A percentile compares a stretch with the other conserved stretches of the same genome.
These are phyloP conservation scores for Galeruca laticollis DNA, from an alignment of 2,888 invertebrate genomes.

Conservation along the genomic window DNA sequence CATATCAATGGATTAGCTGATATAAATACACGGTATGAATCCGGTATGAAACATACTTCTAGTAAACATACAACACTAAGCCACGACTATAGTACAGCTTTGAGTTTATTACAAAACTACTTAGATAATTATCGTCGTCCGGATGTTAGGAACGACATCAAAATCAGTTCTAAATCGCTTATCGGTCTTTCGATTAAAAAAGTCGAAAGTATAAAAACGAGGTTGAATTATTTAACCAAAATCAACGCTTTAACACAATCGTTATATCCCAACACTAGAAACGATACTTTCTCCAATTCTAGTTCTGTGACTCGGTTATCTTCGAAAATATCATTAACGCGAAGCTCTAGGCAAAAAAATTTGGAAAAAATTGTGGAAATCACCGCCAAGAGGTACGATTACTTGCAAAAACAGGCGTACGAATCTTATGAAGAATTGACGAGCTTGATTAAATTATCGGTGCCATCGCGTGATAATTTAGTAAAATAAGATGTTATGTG, in stretches of 20 bases:
- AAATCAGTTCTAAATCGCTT: conserved; percentile 48
- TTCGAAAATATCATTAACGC: conserved; percentile 28
- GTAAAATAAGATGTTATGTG: too few species aligned
- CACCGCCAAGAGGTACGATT: conserved; percentile 55
- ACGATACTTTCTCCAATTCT: not conserved
- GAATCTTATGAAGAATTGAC: conserved; percentile 58
- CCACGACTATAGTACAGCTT: not conserved
- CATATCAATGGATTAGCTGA: conserved; percentile 59
- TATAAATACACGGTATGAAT: conserved; percentile 60
- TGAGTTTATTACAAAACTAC: conserved; percentile 1
- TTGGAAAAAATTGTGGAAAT: conserved; percentile 55
- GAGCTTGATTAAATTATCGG: conserved; percentile 53
- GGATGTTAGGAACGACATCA: not conserved
- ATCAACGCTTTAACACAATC: conserved; percentile 39
- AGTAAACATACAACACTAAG: conserved; percentile 7
- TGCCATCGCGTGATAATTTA: conserved; percentile 31
- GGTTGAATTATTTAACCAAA: conserved; percentile 52
- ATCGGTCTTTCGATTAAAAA: conserved; percentile 55
- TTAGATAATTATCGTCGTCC: conserved; percentile 4
- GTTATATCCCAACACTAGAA: not conserved
- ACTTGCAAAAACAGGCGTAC: conserved; percentile 56
- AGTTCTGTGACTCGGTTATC: conserved; percentile 11
- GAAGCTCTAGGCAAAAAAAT: conserved; percentile 25
- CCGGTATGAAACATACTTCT: conserved; percentile 45
- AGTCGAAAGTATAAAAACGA: conserved; percentile 52